A percentile compares a stretch with the other conserved stretches of the same genome.
These are phyloP conservation scores for Leptinotarsa texana DNA, from an alignment of 1,140 invertebrate genomes.

Conservation along the genomic window DNA sequence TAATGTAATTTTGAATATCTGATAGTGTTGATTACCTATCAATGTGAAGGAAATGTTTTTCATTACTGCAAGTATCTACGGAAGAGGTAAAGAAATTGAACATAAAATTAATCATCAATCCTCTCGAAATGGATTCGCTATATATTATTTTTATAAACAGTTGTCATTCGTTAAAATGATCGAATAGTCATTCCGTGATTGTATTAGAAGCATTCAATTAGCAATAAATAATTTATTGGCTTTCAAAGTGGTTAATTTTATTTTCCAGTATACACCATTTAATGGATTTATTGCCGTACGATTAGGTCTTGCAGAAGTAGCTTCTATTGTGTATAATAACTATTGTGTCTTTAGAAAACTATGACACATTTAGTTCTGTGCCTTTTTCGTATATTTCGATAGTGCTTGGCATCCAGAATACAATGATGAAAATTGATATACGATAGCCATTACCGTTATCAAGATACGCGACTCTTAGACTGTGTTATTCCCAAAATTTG, in stretches of 20 bases:
- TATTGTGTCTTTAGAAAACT: too few species aligned
- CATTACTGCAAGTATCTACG: not conserved
- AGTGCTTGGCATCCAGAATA: too few species aligned
- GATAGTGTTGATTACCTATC: not conserved
- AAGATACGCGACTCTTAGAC: too few species aligned
- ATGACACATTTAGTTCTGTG: too few species aligned
- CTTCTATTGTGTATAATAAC: not conserved
- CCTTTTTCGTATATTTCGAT: too few species aligned
- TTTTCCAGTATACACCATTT: conserved; percentile 5
- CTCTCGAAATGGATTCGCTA: not conserved
- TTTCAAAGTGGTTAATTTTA: conserved; percentile 15
- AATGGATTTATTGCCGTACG: not conserved
- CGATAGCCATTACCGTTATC: too few species aligned
- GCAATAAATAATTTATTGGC: conserved; percentile 26
- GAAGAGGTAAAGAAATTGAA: not conserved
- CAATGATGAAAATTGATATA: too few species aligned
- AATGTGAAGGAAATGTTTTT: not conserved
- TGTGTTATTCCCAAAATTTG: too few species aligned
- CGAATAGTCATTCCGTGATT: conserved; percentile 9
- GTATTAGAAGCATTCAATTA: conserved; percentile 21
- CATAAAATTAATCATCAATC: not conserved
- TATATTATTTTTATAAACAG: conserved; percentile 10
- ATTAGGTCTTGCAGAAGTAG: conserved; percentile 9
- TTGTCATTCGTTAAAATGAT: conserved; percentile 15
- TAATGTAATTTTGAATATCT: not conserved